Percentiles rank a stretch among this genome's conserved stretches.
Conservation (phyloP, 2,888 invertebrate genomes). For the Mimachlamys varia region DNA sequence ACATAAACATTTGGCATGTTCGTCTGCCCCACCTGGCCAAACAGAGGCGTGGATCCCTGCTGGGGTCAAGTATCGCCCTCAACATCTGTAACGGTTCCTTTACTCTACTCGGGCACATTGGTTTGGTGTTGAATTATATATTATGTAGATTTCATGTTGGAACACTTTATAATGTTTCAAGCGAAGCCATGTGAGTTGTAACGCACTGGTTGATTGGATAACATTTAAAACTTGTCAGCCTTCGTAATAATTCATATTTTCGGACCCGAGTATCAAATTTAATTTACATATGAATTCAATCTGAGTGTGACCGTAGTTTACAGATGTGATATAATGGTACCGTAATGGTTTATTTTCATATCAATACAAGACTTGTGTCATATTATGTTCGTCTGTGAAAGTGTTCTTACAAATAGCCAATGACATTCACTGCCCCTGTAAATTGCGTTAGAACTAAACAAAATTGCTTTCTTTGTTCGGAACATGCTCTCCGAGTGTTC, state of each 20-base stretch:
- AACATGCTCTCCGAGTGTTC: background rate
- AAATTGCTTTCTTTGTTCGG: background rate
- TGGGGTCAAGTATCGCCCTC: slow-evolving; percentile 7
- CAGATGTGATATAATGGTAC: background rate
- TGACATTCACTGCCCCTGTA: background rate
- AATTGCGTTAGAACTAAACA: background rate
- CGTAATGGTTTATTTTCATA: too few species aligned
- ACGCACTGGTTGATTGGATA: background rate
- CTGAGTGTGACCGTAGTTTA: too few species aligned
- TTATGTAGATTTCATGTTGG: too few species aligned
- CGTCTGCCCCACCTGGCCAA: background rate
- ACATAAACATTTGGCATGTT: background rate
- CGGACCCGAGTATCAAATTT: too few species aligned
- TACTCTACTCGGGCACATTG: background rate
- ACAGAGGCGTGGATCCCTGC: background rate
- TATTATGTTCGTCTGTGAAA: too few species aligned
- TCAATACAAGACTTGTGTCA: too few species aligned
- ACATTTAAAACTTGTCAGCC: too few species aligned
- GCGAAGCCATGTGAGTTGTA: background rate
- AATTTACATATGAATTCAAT: too few species aligned
- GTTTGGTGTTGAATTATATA: background rate
- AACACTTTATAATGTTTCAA: too few species aligned
- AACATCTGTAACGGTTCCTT: background rate
- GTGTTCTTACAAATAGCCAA: background rate
- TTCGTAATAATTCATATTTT: too few species aligned